These are phyloP conservation scores for Cygnus buccinator DNA, from an alignment of 2,113 vertebrate genomes.

Conservation along the genomic window DNA sequence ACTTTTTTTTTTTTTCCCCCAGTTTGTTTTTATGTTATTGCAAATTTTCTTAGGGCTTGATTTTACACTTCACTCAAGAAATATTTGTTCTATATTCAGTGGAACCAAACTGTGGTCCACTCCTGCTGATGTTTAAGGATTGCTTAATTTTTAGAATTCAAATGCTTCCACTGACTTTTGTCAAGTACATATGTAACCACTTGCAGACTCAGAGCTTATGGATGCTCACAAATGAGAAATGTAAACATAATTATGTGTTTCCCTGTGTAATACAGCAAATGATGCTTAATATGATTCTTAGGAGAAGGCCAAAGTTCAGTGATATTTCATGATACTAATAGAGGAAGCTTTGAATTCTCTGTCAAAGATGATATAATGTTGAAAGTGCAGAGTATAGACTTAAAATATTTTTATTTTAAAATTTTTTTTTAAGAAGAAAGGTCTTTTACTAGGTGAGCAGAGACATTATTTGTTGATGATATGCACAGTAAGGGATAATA, in stretches of 20 bases:
- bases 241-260: background rate
- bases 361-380: background rate
- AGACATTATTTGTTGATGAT: conserved; percentile 29
- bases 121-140: background rate
- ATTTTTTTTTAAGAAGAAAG: background rate
- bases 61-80: background rate
- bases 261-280: background rate
- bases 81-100: background rate
- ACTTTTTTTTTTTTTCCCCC: background rate
- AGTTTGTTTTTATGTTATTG: background rate
- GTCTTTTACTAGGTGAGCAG: conserved; percentile 16
- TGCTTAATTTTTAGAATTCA: background rate
- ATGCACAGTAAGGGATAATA: conserved; percentile 34
- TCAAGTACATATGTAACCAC: background rate
- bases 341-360: background rate
- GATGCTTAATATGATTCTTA: background rate
- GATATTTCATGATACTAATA: background rate
- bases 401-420: background rate
- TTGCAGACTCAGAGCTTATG: background rate
- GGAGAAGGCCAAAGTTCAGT: background rate
- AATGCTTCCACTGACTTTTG: background rate
- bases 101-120: background rate
- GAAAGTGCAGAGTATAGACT: background rate
- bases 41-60: background rate
- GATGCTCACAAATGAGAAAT: background rate